Conservation (phyloP, 2,888 invertebrate species). For the Caenorhabditis sp. region DNA sequence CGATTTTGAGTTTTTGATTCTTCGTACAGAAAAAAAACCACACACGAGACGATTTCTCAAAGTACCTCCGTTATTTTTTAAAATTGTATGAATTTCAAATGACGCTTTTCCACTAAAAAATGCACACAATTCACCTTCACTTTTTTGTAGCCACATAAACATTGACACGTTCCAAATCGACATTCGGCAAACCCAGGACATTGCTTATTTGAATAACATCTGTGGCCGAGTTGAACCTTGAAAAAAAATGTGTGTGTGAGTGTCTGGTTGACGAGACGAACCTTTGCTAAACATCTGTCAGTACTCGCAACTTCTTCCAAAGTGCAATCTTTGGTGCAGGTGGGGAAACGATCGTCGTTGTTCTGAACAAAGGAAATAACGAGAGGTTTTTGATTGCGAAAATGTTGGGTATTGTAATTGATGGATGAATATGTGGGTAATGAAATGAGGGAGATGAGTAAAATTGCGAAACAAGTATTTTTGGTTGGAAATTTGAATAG, state of each 20-base stretch:
- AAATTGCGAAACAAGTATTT: too few relatives aligned
- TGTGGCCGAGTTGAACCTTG: conserved; percentile 40
- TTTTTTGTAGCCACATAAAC: conserved; percentile 65
- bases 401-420: background rate
- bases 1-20: too few relatives aligned
- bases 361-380: conserved; percentile 45
- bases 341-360: conserved; percentile 69
- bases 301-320: conserved; percentile 46
- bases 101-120: background rate
- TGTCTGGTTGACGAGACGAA: background rate
- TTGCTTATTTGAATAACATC: conserved; percentile 64
- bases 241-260: background rate
- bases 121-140: conserved; percentile 29
- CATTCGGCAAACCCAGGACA: conserved; percentile 67
- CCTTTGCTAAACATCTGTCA: conserved; percentile 45
- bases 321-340: conserved; percentile 63
- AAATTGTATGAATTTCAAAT: conserved; percentile 5
- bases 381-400: background rate
- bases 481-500: too few relatives aligned
- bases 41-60: background rate
- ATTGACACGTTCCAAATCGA: conserved; percentile 69
- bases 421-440: background rate
- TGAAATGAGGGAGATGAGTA: background rate
- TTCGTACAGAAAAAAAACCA: too few relatives aligned
- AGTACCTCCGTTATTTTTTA: background rate